Evolutionary conservation across 1,140 invertebrate species (phyloP).

Genomic region (Lordiphosa clarofinis): DNA sequence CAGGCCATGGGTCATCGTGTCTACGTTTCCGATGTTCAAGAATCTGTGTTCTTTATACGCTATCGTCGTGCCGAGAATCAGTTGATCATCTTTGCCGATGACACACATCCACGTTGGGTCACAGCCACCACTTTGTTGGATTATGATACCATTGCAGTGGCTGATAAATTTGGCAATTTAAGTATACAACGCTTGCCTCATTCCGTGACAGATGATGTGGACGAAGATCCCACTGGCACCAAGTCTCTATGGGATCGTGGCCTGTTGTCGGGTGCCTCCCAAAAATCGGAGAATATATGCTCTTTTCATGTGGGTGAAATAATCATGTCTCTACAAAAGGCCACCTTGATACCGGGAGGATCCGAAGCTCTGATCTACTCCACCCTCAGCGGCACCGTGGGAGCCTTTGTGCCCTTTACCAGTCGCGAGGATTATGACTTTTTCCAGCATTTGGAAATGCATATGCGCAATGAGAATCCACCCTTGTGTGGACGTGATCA

Average conservation of each 20-base stretch:
- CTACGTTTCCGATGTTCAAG: conserved; percentile 97
- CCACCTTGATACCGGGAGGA: conserved; percentile 97
- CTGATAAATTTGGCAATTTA: conserved; percentile 99
- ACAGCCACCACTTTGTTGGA: conserved; percentile 96
- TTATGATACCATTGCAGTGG: conserved; percentile 97
- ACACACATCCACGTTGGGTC: conserved; percentile 97
- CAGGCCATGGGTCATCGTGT: conserved; percentile 96
- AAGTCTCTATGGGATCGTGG: conserved; percentile 99
- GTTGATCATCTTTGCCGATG: conserved; percentile 98
- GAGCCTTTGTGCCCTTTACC: conserved; percentile 98
- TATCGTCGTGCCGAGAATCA: conserved; percentile 98
- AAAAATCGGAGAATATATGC: conserved; percentile 95
- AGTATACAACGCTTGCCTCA: conserved; percentile 93
- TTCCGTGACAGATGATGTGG: conserved; percentile 97
- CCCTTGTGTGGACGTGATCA: conserved; percentile 98
- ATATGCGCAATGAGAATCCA: conserved; percentile 98
- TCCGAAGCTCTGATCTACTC: conserved; percentile 98
- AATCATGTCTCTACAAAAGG: conserved; percentile 94
- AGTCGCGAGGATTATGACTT: conserved; percentile 99
- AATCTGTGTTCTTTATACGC: conserved; percentile 97
- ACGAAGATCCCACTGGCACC: conserved; percentile 99
- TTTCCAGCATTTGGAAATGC: conserved; percentile 99
- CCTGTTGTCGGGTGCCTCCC: conserved; percentile 96
- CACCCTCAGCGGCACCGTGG: conserved; percentile 96
- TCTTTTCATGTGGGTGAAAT: conserved; percentile 98